Base-by-base conservation (phyloP, 2,888 invertebrate species). In the Panopea generosa region DNA sequence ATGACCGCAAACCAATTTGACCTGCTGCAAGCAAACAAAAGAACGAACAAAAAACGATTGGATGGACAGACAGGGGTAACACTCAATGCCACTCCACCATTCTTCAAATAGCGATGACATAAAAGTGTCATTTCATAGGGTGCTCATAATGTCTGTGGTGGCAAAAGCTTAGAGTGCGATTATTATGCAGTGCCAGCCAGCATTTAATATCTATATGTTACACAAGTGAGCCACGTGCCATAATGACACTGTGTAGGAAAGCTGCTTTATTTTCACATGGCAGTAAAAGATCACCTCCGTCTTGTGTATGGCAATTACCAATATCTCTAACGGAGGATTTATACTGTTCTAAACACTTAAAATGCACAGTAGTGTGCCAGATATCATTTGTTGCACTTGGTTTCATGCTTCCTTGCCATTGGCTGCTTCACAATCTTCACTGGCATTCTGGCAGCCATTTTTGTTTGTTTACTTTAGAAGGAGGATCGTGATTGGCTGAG, bases 401-500 rank as follows among this genome's bases (percentile, higher is more conserved):
- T 47, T 50, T 50, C 27, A 50, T 22, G 27, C 26, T 33, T 45
- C 47, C 16, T 59, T 20, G n/a, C 27, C 9, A 55, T 40, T 55
- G 63, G 43, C 24, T 16, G 20, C 16, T 16, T 24, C 24, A 33
- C n/a, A 57, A 56, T 29, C n/a, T 50, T 67, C 57, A 67, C 49
- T 49, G 45, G 26, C 49, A 57, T 40, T 45, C 27, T 60, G 60
- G 57, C 59, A 59, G 57, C 52, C 57, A 77, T 71, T 40, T 61
- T 53, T 29, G 27, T 60, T 71, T 70, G 56, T 59, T 70, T 66
- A 52, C 49, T 67, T 49, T 61, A 63, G 24, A 55, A 63, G 38
- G 56, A 49, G 38, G 27, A 11, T 56, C 70, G 53, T 62, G 52
- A 74, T 71, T 74, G 70, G 78, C 53, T 27, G 18, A 43, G n/a